Evolutionary conservation across 2,113 vertebrate species (phyloP).

Genomic region (Chrysemys picta): DNA sequence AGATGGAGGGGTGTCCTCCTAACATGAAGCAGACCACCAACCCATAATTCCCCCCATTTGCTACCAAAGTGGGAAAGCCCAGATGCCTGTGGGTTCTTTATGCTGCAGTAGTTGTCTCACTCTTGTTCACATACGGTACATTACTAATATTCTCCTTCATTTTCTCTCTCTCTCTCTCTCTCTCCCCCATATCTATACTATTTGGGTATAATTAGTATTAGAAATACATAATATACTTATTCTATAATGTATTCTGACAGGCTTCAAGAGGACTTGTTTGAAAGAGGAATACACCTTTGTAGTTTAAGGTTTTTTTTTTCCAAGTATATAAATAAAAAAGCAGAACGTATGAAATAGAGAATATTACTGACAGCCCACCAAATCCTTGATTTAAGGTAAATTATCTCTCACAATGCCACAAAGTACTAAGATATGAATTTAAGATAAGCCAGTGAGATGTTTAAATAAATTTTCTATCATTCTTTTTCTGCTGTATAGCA

Average conservation of each 20-base stretch:
- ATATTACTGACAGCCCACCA: not conserved
- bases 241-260: not conserved
- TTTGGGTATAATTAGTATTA: constrained; percentile 43
- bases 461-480: not conserved
- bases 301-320: not conserved
- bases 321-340: not conserved
- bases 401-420: not conserved
- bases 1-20: constrained; percentile 84
- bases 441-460: not conserved
- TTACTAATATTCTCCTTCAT: not conserved
- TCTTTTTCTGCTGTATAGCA: not conserved
- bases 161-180: constrained; percentile 67
- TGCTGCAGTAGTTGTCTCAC: constrained; percentile 79
- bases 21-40: constrained; percentile 77
- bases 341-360: not conserved
- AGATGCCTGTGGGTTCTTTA: constrained; percentile 77
- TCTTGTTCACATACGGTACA: constrained; percentile 22
- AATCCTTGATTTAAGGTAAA: not conserved
- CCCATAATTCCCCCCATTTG: constrained; percentile 81
- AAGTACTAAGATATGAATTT: not conserved
- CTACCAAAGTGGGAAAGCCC: constrained; percentile 87
- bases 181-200: constrained; percentile 15
- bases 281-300: not conserved
- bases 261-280: not conserved
- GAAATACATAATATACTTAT: not conserved